These are phyloP conservation scores for Augochlora pura DNA, from an alignment of 1,140 invertebrate genomes.

Conservation along the genomic window DNA sequence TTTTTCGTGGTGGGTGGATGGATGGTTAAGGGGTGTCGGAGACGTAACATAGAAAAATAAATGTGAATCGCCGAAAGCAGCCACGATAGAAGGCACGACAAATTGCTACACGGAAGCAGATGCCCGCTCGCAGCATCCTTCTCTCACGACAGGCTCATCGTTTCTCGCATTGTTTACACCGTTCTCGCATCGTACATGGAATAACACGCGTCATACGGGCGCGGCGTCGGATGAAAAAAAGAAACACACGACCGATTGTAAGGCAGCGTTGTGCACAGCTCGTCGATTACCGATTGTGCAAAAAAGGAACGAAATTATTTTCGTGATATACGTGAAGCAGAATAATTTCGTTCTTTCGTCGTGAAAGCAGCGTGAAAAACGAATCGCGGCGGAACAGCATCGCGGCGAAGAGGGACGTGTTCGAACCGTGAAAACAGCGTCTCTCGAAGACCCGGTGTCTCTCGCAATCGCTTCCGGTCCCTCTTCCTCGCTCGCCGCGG, in stretches of 20 bases:
- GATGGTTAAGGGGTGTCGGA: neutral
- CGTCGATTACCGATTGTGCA: slow-evolving; percentile 1
- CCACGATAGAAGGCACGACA: slow-evolving; percentile 78
- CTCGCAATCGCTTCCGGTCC: neutral
- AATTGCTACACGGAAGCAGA: slow-evolving; percentile 75
- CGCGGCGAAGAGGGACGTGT: neutral
- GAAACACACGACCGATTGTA: neutral
- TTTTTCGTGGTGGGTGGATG: neutral
- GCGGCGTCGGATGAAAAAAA: neutral
- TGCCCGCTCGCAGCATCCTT: slow-evolving; percentile 35
- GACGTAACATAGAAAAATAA: slow-evolving; percentile 75
- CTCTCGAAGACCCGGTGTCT: slow-evolving; percentile 4
- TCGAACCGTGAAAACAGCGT: too few species aligned
- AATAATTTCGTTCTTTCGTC: neutral
- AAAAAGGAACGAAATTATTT: slow-evolving; percentile 5
- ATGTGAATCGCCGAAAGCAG: slow-evolving; percentile 74
- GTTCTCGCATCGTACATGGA: neutral
- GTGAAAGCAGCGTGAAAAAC: neutral
- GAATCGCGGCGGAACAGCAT: neutral
- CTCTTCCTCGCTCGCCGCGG: neutral
- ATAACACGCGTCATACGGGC: too few species aligned
- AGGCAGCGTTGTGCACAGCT: slow-evolving; percentile 1
- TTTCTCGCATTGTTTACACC: neutral
- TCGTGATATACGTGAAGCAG: neutral
- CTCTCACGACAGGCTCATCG: neutral